Evolutionary conservation across 2,797 vertebrate species (phyloP).

Genomic region (Cirrhinus mrigala): DNA sequence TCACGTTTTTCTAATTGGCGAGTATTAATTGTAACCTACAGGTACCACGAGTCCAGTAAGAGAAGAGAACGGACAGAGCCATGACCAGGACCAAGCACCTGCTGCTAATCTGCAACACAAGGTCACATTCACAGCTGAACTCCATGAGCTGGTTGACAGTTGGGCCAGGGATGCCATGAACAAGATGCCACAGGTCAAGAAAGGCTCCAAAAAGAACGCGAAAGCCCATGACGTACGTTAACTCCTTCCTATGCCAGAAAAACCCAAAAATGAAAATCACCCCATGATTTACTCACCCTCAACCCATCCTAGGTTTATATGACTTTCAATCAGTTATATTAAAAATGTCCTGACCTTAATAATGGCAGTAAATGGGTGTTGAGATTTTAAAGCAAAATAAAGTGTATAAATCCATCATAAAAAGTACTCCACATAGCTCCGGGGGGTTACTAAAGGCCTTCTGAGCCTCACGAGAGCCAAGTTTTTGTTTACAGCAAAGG

Average conservation of each 20-base stretch:
- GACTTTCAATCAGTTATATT: no score
- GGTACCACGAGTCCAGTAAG: conserved; percentile 82
- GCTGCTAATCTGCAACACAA: conserved; percentile 81
- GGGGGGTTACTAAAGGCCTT: no score
- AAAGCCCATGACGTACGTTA: conserved; percentile 71
- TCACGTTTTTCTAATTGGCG: neutral
- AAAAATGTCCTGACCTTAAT: no score
- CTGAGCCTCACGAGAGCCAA: no score
- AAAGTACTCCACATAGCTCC: no score
- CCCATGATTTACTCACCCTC: no score
- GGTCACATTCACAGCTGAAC: conserved; percentile 94
- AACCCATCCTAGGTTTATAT: no score
- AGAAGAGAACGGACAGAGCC: conserved; percentile 78
- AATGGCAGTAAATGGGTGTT: no score
- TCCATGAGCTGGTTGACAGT: conserved; percentile 95
- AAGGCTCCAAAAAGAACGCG: conserved; percentile 79
- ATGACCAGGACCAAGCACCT: conserved; percentile 80
- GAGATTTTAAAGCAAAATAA: no score
- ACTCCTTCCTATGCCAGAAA: neutral
- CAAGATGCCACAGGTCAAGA: conserved; percentile 87
- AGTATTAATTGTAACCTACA: conserved; percentile 58
- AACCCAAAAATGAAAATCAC: no score
- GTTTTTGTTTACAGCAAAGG: no score
- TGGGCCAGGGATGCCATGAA: conserved; percentile 95
- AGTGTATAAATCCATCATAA: no score